A percentile compares a stretch with the other conserved stretches of the same genome.
These are phyloP conservation scores for Microcebus griseorufus DNA, from an alignment of 2,113 vertebrate species.

Conservation along the genomic window DNA sequence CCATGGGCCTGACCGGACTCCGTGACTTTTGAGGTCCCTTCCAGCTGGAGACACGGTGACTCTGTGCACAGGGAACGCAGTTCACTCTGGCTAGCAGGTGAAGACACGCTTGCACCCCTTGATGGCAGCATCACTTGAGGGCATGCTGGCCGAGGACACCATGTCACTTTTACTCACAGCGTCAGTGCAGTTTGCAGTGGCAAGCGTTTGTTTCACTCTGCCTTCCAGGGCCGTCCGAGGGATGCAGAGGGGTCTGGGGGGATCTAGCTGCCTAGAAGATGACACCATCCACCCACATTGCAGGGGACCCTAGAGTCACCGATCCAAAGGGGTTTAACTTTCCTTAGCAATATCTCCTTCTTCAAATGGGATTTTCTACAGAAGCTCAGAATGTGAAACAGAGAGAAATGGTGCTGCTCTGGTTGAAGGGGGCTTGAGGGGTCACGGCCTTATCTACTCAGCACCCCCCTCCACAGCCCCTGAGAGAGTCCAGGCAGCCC, in stretches of 20 bases:
- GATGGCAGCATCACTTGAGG: background rate
- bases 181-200: background rate
- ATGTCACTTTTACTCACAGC: conserved; percentile 15
- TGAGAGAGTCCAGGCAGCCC: background rate
- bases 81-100: background rate
- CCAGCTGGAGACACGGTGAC: background rate
- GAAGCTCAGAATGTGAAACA: background rate
- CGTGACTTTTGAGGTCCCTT: background rate
- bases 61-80: background rate
- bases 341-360: background rate
- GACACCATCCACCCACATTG: background rate
- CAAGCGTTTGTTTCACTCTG: background rate
- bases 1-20: background rate
- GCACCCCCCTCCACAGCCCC: background rate
- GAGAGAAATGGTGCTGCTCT: background rate
- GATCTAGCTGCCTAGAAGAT: background rate
- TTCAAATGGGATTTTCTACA: background rate
- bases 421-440: background rate
- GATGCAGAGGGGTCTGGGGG: background rate
- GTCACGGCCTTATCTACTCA: background rate
- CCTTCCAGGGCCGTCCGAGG: background rate
- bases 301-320: background rate
- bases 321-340: background rate
- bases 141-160: background rate
- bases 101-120: background rate